A percentile compares a stretch with the other conserved stretches of the same genome.
phyloP scores from a whole-genome alignment of 2,113 vertebrate species.

The Sphaerodactylus townsendi region DNA sequence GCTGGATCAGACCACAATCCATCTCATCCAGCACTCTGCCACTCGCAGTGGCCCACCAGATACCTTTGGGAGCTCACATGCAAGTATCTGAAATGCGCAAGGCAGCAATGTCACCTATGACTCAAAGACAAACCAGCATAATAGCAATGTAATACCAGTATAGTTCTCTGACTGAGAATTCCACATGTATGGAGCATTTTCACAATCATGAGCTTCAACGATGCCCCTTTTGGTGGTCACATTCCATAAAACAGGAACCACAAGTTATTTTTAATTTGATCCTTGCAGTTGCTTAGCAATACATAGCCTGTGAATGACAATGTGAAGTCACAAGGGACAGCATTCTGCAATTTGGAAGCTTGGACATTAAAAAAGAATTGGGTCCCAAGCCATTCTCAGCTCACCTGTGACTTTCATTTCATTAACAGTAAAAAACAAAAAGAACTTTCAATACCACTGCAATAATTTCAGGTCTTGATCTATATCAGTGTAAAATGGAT shows the following conservation, averaged over 20 bases:
- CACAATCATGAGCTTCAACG: constrained; percentile 5
- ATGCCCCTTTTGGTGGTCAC: neutral
- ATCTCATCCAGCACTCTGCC: no score
- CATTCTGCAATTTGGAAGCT: neutral
- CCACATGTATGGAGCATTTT: constrained; percentile 10
- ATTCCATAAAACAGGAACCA: constrained; percentile 1
- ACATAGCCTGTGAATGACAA: neutral
- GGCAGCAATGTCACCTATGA: constrained; percentile 40
- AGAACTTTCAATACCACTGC: neutral
- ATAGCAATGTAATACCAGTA: constrained; percentile 22
- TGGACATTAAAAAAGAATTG: neutral
- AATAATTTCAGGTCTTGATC: neutral
- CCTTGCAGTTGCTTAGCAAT: constrained; percentile 23
- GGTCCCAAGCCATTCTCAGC: neutral
- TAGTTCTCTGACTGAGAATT: constrained; percentile 35
- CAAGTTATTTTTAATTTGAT: constrained; percentile 32
- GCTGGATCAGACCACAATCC: no score
- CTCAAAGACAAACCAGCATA: constrained; percentile 43
- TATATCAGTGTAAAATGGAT: no score
- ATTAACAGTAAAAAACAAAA: neutral
- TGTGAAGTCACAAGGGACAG: neutral
- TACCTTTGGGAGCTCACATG: no score
- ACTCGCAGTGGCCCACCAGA: no score
- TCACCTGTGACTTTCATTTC: neutral
- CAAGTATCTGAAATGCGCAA: neutral